Evolutionary conservation across 2,797 vertebrate genomes (phyloP).

Genomic region (Xenopus petersii): DNA sequence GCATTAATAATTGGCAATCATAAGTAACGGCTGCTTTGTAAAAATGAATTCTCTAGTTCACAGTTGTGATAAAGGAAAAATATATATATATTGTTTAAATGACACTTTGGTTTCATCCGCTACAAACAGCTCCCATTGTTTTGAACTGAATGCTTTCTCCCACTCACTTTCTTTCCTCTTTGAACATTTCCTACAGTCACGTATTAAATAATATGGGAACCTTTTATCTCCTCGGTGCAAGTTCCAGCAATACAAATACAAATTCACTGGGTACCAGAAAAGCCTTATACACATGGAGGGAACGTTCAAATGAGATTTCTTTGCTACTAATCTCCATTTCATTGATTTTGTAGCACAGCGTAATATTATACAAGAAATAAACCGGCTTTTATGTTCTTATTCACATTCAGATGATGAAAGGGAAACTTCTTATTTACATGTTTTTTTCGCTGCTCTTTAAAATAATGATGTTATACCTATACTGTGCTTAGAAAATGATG

Average conservation of each 20-base stretch:
- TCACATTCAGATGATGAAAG: too few species aligned
- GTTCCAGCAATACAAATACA: neutral
- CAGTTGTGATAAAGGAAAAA: neutral
- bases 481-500: too few species aligned
- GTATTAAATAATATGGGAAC: constrained; percentile 4
- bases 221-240: neutral
- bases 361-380: too few species aligned
- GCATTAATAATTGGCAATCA: neutral
- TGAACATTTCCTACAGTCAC: neutral
- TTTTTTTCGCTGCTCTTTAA: too few species aligned
- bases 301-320: too few species aligned
- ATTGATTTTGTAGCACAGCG: too few species aligned
- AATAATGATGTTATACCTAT: too few species aligned
- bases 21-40: constrained; percentile 1
- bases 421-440: too few species aligned
- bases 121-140: constrained; percentile 11
- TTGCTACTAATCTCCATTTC: too few species aligned
- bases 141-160: neutral
- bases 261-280: neutral
- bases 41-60: constrained; percentile 5
- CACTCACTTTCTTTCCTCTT: constrained; percentile 1
- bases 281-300: too few species aligned
- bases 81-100: constrained; percentile 1
- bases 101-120: neutral
- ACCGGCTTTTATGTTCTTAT: too few species aligned